phyloP scores from a whole-genome alignment of 2,888 invertebrate genomes.

The Anaspis maculata region DNA sequence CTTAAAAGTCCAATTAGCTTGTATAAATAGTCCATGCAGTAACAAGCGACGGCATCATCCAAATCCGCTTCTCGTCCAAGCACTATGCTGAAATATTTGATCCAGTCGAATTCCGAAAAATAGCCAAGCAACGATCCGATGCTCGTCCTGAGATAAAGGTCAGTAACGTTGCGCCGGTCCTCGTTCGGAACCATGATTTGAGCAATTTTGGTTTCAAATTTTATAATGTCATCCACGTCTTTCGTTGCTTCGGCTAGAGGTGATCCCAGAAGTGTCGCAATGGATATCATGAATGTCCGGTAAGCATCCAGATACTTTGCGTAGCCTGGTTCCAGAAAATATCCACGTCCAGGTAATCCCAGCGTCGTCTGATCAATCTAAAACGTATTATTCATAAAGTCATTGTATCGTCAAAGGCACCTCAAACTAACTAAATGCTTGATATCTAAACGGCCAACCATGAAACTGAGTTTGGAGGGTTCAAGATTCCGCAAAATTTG shows the following conservation, averaged over 20 bases:
- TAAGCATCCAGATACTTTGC: constrained; percentile 70
- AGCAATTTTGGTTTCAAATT: constrained; percentile 71
- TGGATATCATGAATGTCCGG: constrained; percentile 63
- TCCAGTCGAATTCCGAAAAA: constrained; percentile 69
- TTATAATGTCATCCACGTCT: constrained; percentile 65
- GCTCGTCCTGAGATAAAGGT: constrained; percentile 72
- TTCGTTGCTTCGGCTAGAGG: constrained; percentile 47
- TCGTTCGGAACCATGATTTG: constrained; percentile 71
- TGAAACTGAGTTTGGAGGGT: too few relatives aligned
- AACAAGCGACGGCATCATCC: constrained; percentile 64
- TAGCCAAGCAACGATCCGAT: constrained; percentile 56
- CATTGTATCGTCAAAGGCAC: too few relatives aligned
- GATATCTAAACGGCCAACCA: too few relatives aligned
- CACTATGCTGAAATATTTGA: constrained; percentile 58
- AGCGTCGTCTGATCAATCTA: constrained; percentile 85
- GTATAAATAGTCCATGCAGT: constrained; percentile 62
- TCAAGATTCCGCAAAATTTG: too few relatives aligned
- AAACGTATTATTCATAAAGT: constrained; percentile 16
- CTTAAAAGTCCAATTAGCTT: constrained; percentile 57
- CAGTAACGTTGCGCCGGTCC: constrained; percentile 74
- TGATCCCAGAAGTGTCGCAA: constrained; percentile 68
- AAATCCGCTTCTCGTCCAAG: constrained; percentile 53
- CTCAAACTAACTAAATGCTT: too few relatives aligned
- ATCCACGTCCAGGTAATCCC: constrained; percentile 67
- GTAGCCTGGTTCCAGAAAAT: constrained; percentile 61